Conservation (phyloP, 1,140 invertebrate species). For the Leptinotarsa defecta region DNA sequence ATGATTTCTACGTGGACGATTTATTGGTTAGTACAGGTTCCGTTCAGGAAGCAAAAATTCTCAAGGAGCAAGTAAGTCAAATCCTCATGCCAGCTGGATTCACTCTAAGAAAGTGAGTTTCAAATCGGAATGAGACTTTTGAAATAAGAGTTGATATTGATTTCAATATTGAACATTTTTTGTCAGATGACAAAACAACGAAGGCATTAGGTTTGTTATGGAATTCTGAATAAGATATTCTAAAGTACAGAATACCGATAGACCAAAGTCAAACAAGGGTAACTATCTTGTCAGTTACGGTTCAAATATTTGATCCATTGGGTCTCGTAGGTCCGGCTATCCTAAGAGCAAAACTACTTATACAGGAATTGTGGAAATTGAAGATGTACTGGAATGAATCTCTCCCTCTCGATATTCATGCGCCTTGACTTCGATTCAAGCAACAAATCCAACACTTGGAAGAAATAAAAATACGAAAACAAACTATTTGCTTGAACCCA, state of each 20-base stretch:
- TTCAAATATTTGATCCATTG: too few species aligned
- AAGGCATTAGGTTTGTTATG: constrained; percentile 54
- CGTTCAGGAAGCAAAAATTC: constrained; percentile 35
- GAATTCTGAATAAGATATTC: too few species aligned
- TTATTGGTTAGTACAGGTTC: constrained; percentile 37
- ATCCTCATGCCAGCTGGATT: constrained; percentile 35
- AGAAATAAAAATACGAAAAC: too few species aligned
- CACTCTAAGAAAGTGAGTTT: constrained; percentile 39
- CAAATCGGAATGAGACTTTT: constrained; percentile 34
- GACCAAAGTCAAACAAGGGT: constrained; percentile 39
- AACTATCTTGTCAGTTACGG: constrained; percentile 50
- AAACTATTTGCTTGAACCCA: not conserved
- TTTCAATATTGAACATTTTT: not conserved
- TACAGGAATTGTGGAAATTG: too few species aligned
- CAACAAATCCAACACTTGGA: too few species aligned
- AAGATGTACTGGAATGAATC: too few species aligned
- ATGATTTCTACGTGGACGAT: constrained; percentile 59
- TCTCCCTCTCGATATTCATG: too few species aligned
- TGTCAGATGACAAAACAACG: constrained; percentile 12
- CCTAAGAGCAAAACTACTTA: too few species aligned
- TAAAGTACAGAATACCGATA: too few species aligned
- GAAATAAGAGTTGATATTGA: not conserved
- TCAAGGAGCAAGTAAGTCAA: constrained; percentile 39
- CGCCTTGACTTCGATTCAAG: too few species aligned
- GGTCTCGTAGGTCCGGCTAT: too few species aligned